A percentile compares a stretch with the other conserved stretches of the same genome.
Conservation (phyloP, 2,888 invertebrate species). For the Mechanitis mazaeus region DNA sequence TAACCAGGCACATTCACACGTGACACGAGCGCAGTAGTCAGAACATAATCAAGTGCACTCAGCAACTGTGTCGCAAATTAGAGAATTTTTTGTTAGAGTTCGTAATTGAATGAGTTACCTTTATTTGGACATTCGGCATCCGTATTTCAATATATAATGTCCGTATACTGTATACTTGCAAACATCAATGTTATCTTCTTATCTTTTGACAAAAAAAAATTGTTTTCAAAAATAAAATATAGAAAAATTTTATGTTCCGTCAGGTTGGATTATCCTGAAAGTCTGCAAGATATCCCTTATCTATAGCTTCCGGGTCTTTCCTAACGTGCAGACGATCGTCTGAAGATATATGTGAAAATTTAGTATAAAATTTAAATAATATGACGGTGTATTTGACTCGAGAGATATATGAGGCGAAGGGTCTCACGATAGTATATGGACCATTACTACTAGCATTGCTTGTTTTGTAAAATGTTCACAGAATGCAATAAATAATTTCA, state of each 20-base stretch:
- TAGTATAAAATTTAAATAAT: constrained; percentile 20
- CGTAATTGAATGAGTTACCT: constrained; percentile 18
- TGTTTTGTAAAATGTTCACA: no score
- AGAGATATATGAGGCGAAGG: no score
- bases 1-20: not conserved
- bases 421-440: no score
- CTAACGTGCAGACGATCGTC: constrained; percentile 15
- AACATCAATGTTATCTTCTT: no score
- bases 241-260: no score
- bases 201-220: no score
- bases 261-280: no score
- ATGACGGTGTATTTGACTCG: constrained; percentile 7
- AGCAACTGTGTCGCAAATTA: constrained; percentile 13
- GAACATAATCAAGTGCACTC: constrained; percentile 6
- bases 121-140: constrained; percentile 6
- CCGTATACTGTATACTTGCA: no score
- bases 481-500: not conserved
- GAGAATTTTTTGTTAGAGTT: constrained; percentile 11
- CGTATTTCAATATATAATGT: constrained; percentile 9
- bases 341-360: constrained; percentile 19
- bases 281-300: not conserved
- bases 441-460: no score
- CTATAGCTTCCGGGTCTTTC: constrained; percentile 3
- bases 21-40: not conserved
- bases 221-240: no score